Conservation (phyloP, 2,888 invertebrate genomes). For the Cartodere bifasciata region DNA sequence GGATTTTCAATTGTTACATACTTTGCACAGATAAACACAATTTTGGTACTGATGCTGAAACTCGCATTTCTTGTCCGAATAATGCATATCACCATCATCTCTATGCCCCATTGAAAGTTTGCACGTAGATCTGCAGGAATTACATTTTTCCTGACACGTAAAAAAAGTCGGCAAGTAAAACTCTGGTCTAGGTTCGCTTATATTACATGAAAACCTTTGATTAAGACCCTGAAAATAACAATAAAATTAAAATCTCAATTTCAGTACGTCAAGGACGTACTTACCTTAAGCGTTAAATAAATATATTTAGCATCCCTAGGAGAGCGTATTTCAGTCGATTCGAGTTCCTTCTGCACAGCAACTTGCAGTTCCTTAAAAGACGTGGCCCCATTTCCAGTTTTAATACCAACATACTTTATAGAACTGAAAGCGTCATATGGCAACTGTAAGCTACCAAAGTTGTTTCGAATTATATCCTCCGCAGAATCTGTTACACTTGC, state of each 20-base stretch:
- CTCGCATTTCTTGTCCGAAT: conserved; percentile 36
- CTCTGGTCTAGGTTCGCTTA: conserved; percentile 46
- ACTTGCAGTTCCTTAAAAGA: conserved; percentile 46
- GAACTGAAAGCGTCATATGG: conserved; percentile 61
- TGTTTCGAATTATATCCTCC: conserved; percentile 47
- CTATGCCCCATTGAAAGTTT: conserved; percentile 54
- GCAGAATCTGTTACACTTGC: conserved; percentile 43
- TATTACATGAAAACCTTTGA: conserved; percentile 59
- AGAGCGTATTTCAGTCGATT: conserved; percentile 57
- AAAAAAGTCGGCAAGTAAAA: conserved; percentile 70
- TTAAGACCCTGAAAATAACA: conserved; percentile 43
- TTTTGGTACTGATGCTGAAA: conserved; percentile 69
- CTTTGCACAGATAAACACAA: conserved; percentile 49
- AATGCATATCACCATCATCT: conserved; percentile 47
- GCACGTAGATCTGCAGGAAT: conserved; percentile 53
- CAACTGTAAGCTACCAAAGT: conserved; percentile 48
- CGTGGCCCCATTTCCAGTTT: conserved; percentile 40
- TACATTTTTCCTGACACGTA: conserved; percentile 58
- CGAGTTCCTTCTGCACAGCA: conserved; percentile 48
- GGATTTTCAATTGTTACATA: conserved; percentile 24
- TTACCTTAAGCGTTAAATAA: conserved; percentile 52
- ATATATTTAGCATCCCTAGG: conserved; percentile 53
- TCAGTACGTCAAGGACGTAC: conserved; percentile 3
- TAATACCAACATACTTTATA: conserved; percentile 52
- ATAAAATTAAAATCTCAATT: conserved; percentile 4